Evolutionary conservation across 1,140 invertebrate genomes (phyloP), one percentile per base, ranked within the genome.

Genomic region (Pantala flavescens): DNA sequence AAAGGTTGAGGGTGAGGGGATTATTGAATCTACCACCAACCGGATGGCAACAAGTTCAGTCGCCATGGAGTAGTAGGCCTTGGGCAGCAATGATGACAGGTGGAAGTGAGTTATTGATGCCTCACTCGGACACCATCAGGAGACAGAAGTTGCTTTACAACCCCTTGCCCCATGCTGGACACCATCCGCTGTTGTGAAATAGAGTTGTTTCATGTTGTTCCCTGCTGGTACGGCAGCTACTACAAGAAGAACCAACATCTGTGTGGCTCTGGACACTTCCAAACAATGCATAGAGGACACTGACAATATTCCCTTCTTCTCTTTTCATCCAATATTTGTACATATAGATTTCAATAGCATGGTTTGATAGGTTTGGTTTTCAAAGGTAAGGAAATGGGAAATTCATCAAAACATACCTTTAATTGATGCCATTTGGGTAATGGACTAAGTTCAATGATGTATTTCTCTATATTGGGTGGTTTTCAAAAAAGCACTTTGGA

Each of bases 41-140:
- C 49, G 49, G 49, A 63, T 63, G 49, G 49, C 49, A 63, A 63
- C 49, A 19, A 36, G 49, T 63, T 63, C 49, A 63, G 49, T 63
- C 49, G 49, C 49, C 49, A 63, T 7, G 49, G 14, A 19, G 49
- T 63, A 63, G 49, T 63, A 19, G 49, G 49, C 49, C 49, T 16
- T 63, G 3, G 49, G 49, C 49, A 63, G 49, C 49, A 63, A 63
- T 63, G 49, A 21, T 21, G n/a, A 63, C 49, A 21, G 49, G 28
- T 36, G 28, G 28, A 36, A 36, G 28, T 36, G 28, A 36, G 28
- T 36, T 63, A 63, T 14, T 63, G 49, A 63, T 63, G 49, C 16
- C 49, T 63, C 49, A 63, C 49, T 63, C 5, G 49, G n/a, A 19
- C 49, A 63, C 49, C 49, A 21, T 63, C 49, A 63, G 49, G 49